Conservation (phyloP, 1,140 invertebrate genomes). For the Drosophila busckii region DNA sequence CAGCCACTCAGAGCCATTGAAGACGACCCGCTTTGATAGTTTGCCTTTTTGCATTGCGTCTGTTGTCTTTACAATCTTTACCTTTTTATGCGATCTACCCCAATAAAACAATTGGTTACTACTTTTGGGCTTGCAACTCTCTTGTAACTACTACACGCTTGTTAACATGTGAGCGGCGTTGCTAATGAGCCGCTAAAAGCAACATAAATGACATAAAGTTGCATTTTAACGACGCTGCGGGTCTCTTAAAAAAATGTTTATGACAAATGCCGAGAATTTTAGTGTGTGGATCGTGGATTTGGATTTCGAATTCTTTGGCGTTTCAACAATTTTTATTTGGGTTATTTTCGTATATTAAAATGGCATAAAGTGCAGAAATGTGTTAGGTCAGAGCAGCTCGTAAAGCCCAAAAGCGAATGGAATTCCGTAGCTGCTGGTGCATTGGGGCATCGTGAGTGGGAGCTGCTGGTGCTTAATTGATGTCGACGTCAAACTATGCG, state of each 20-base stretch:
- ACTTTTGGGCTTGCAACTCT: too few species aligned
- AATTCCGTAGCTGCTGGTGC: constrained; percentile 26
- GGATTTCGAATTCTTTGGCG: constrained; percentile 27
- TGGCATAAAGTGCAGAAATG: constrained; percentile 75
- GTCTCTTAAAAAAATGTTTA: constrained; percentile 74
- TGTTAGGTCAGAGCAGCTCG: constrained; percentile 50
- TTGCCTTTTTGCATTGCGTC: neutral
- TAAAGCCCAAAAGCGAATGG: constrained; percentile 56
- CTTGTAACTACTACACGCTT: too few species aligned
- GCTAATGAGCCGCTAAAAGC: constrained; percentile 76
- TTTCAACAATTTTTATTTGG: constrained; percentile 43
- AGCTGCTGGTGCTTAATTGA: constrained; percentile 54
- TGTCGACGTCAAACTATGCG: constrained; percentile 38
- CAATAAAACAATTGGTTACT: constrained; percentile 57
- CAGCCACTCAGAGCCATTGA: too few species aligned
- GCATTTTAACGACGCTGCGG: constrained; percentile 61
- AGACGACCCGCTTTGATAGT: too few species aligned
- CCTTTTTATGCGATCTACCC: constrained; percentile 43
- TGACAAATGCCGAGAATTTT: constrained; percentile 39
- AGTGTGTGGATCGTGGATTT: constrained; percentile 17
- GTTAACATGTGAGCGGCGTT: constrained; percentile 35
- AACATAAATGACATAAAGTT: constrained; percentile 76
- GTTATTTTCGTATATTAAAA: constrained; percentile 73
- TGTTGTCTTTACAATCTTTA: constrained; percentile 3
- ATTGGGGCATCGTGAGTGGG: constrained; percentile 4